Percentiles rank a stretch among this genome's conserved stretches.
Conservation (phyloP, 1,140 invertebrate genomes). For the Caenorhabditis inopinata region DNA sequence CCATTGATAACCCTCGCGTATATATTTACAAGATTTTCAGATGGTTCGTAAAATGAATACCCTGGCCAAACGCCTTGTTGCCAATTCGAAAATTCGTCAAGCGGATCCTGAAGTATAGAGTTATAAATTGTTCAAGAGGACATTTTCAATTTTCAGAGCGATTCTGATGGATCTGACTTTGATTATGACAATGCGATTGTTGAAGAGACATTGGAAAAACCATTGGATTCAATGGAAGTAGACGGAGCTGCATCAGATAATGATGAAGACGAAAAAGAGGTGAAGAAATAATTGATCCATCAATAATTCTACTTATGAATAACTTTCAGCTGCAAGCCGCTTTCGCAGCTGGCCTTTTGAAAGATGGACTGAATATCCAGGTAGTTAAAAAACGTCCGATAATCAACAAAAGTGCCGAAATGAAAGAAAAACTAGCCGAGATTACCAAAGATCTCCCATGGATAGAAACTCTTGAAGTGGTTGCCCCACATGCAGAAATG, state of each 20-base stretch:
- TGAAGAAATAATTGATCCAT: neutral
- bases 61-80: neutral
- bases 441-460: conserved; percentile 42
- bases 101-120: neutral
- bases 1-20: no score
- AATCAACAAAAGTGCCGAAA: conserved; percentile 46
- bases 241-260: conserved; percentile 13
- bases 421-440: conserved; percentile 24
- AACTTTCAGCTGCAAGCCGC: conserved; percentile 49
- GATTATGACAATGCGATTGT: conserved; percentile 31
- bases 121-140: neutral
- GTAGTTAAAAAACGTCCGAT: conserved; percentile 40
- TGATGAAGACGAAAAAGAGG: conserved; percentile 44
- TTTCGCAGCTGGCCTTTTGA: conserved; percentile 44
- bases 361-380: conserved; percentile 44
- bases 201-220: conserved; percentile 22
- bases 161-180: conserved; percentile 15
- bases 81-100: neutral
- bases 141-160: neutral
- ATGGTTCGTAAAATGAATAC: conserved; percentile 28
- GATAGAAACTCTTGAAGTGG: conserved; percentile 59
- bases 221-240: neutral
- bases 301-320: neutral
- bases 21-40: no score
- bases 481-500: conserved; percentile 35